Percentiles rank a stretch among this genome's conserved stretches.
Conservation (phyloP, 2,797 vertebrate species). For the Smutsia gigantea region DNA sequence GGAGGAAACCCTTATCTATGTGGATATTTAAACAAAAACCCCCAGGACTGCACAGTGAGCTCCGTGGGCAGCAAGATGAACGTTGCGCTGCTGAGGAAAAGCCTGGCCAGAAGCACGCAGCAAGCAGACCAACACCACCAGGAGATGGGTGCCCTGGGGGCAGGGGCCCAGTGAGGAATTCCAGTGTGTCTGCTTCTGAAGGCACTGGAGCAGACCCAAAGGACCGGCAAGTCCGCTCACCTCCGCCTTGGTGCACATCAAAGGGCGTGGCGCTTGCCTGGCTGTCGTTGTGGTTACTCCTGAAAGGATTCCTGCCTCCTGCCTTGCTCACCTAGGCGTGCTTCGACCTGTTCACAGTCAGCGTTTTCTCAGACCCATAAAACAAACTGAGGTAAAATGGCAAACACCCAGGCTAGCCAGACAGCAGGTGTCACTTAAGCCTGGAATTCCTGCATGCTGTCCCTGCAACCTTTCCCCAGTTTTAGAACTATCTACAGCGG, state of each 20-base stretch:
- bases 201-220: not conserved
- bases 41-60: not conserved
- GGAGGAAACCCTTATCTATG: not conserved
- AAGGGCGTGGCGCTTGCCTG: fast-evolving
- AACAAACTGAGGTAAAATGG: not conserved
- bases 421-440: constrained; percentile 27
- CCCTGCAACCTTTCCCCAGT: not conserved
- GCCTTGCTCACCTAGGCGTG: not conserved
- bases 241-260: not conserved
- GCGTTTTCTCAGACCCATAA: not conserved
- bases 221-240: not conserved
- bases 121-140: not conserved
- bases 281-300: fast-evolving
- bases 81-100: not conserved
- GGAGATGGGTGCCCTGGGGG: not conserved
- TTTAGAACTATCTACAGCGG: constrained; percentile 26
- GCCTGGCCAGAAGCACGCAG: fast-evolving
- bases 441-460: not conserved
- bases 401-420: not conserved
- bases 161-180: not conserved
- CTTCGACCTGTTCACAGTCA: not conserved
- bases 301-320: not conserved
- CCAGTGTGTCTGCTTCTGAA: not conserved
- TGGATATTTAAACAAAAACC: not conserved
- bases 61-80: not conserved